Evolutionary conservation across 2,888 invertebrate genomes (phyloP), one percentile per base, ranked within the genome.

Genomic region (Trissoscelio sp.): DNA sequence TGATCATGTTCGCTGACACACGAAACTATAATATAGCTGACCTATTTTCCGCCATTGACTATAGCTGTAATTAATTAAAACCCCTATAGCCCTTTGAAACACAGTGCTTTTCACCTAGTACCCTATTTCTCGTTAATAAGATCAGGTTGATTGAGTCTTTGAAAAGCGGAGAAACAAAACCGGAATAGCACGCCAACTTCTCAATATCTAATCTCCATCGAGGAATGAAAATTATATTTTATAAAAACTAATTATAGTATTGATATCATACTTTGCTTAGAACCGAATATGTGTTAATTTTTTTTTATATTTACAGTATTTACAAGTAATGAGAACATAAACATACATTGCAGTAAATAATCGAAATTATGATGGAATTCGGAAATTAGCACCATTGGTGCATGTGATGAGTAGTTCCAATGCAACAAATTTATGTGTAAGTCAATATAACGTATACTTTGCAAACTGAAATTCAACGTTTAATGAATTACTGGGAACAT

Each of bases 401-500:
- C 14, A 58, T 58, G 24, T 46, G 57, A 39, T 14, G 42, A 24
- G 48, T 48, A 48, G 58, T 58, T 70, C 16, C 58, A 73, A 18
- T 48, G 48, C n/a, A 16, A 58, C 24, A 58, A 58, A 51, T 67
- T 48, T 34, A 51, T 67, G 28, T 62, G 53, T 55, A 20, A 55
- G 44, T 64, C 34, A 51, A 55, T 62, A 44, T 70, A 64, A 57
- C 58, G 31, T 58, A 67, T 69, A 60, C 14, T 53, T 58, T 58
- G 12, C 34, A 44, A 66, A 67, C 7, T 60, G 5, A 14, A 46
- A 37, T 60, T 51, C 16, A 48, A 51, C 34, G 42, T 58, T 64
- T 72, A 70, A 78, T 72, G 78, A 72, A 70, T 78, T 48, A 24
- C 42, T 42, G 9, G 5, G 51, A 48, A 64, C 48, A 12, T 70